phyloP scores from a whole-genome alignment of 2,888 invertebrate species.

The Brachycybe producta region DNA sequence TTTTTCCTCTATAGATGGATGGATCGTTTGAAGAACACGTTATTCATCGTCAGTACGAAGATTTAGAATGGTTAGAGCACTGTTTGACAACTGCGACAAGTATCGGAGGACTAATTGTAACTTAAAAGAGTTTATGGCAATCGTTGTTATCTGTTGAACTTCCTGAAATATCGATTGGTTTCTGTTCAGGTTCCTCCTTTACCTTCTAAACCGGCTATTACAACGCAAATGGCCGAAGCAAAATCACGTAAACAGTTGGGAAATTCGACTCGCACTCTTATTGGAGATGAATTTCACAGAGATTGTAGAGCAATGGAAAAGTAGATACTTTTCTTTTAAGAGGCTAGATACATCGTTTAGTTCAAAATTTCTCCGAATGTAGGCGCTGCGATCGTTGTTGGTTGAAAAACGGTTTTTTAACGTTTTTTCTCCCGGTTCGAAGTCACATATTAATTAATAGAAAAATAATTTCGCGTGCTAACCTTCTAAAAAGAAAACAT shows the following conservation, averaged over 20 bases:
- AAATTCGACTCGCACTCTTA: conserved; percentile 31
- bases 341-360: too few relatives aligned
- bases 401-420: too few relatives aligned
- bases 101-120: conserved; percentile 34
- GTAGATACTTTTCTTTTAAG: conserved; percentile 21
- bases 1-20: conserved; percentile 9
- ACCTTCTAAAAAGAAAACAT: too few relatives aligned
- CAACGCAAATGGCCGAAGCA: conserved; percentile 33
- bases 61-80: conserved; percentile 38
- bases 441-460: too few relatives aligned
- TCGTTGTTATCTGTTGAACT: neutral
- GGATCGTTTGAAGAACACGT: conserved; percentile 19
- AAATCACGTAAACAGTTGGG: conserved; percentile 34
- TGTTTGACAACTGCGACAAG: conserved; percentile 32
- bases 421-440: too few relatives aligned
- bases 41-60: conserved; percentile 33
- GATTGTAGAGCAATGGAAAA: conserved; percentile 35
- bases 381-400: too few relatives aligned
- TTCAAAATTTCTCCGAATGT: too few relatives aligned
- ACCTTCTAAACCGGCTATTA: conserved; percentile 33
- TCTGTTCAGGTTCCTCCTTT: conserved; percentile 34
- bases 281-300: conserved; percentile 35
- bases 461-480: too few relatives aligned
- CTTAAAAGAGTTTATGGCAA: conserved; percentile 19
- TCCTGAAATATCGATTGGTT: neutral